Percentiles rank a stretch among this genome's conserved stretches.
phyloP scores from a whole-genome alignment of 1,140 invertebrate species.

The Platorchestia sp. region DNA sequence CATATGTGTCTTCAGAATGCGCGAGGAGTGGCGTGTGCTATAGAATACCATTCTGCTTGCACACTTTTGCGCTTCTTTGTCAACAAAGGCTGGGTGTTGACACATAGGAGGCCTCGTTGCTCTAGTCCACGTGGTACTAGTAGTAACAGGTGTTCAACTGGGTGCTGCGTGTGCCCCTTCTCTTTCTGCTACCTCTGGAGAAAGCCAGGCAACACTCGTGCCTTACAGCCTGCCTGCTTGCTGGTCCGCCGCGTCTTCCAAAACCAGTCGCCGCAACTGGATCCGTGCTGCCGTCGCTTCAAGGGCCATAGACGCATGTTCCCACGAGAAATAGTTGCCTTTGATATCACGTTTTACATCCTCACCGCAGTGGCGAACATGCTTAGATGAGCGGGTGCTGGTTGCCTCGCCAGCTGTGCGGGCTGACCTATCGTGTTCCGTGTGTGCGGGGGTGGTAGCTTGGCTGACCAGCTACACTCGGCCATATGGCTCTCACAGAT shows the following conservation, averaged over 20 bases:
- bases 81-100: not conserved
- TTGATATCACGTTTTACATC: not conserved
- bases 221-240: not conserved
- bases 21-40: not conserved
- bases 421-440: not conserved
- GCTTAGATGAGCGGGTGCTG: not conserved
- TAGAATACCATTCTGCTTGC: not conserved
- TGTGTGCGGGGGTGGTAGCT: not conserved
- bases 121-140: not conserved
- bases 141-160: not conserved
- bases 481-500: not conserved
- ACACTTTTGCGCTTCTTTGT: not conserved
- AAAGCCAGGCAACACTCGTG: constrained; percentile 18
- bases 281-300: not conserved
- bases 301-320: not conserved
- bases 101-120: not conserved
- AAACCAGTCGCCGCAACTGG: not conserved
- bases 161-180: not conserved
- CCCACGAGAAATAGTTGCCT: not conserved
- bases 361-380: not conserved
- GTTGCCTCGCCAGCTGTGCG: not conserved
- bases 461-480: not conserved
- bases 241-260: not conserved
- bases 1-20: not conserved
- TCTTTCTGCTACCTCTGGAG: not conserved